Evolutionary conservation across 2,888 invertebrate species (phyloP), one percentile per base, ranked within the genome.

Genomic region (Lamproptera curius): DNA sequence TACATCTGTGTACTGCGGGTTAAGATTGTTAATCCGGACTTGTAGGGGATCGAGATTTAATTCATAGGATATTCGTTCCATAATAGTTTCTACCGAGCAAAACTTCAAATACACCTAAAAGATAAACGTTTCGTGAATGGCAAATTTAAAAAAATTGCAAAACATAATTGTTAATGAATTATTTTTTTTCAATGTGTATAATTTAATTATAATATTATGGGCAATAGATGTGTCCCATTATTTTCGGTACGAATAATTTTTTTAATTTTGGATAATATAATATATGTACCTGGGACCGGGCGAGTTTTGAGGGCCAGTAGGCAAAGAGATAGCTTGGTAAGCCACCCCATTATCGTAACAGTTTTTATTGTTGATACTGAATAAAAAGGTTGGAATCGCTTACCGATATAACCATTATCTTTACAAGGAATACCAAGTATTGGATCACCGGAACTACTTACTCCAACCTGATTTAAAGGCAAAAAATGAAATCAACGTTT

Each of bases 31-130:
- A 9, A 52, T 14, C 11, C 57, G 51, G 16, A 57, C 43, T 39
- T 53, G 48, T 4, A 55, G 8, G 1, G 57, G 57, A 42, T 57
- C 57, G 37, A n/a, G 36, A 5, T 50, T 51, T 2, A 57, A 34
- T 16, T 42, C 47, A 31, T 51, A 54, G 1, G 55, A 42, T 13
- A 57, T 50, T 11, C 51, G 50, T 50, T 57, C 57, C 55, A 57
- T 55, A 4, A 57, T 33, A 37, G 52, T 40, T 42, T 54, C 57
- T 67, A 88, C 57, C 81, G 90, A 1, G 89, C 89, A 13, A 92
- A 8, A 88, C 90, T 73, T 94, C 94, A 0, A 91, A 73, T 0
- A 91, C 83, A 8, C 90, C 92, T 92, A 43, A 0, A 54, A 63
- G 8, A 38, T 28, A 28, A 5, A 28, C 28, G 9, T 23, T 23